These are phyloP conservation scores for Pachyuromys duprasi DNA, from an alignment of 2,797 vertebrate genomes.

Conservation along the genomic window DNA sequence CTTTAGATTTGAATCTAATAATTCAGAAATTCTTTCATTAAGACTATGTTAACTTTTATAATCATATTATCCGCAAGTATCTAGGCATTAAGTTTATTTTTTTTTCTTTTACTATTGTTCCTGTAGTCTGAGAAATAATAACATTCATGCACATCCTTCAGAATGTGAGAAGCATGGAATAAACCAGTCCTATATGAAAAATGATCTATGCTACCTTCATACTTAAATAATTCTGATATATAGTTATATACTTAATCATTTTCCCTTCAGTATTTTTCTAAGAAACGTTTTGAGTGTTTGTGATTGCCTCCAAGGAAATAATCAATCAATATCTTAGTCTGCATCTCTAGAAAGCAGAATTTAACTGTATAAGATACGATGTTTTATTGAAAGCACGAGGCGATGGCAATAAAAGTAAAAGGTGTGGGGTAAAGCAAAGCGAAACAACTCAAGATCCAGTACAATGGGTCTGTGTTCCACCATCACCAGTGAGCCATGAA, in stretches of 20 bases:
- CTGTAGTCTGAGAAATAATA: background rate
- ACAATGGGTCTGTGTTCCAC: background rate
- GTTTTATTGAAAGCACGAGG: background rate
- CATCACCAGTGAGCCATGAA: background rate
- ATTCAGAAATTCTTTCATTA: background rate
- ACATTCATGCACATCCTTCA: background rate
- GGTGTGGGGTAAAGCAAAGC: background rate
- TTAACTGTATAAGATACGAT: background rate
- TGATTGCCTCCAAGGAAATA: slow-evolving; percentile 50
- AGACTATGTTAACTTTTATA: background rate
- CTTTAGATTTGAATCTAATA: background rate
- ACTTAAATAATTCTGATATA: slow-evolving; percentile 7
- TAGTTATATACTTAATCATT: slow-evolving; percentile 6
- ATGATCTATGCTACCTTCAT: background rate
- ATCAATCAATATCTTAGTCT: slow-evolving; percentile 46
- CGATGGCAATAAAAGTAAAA: background rate
- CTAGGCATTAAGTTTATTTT: background rate
- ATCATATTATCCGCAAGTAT: background rate
- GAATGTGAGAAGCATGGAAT: background rate
- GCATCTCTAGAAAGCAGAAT: slow-evolving; percentile 43
- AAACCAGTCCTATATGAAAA: background rate
- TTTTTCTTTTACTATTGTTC: background rate
- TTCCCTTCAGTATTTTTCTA: slow-evolving; percentile 37
- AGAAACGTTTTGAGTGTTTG: background rate
- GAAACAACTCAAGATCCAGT: background rate